A percentile compares a stretch with the other conserved stretches of the same genome.
Conservation (phyloP, 2,113 vertebrate species). For the Bufo bufo region DNA sequence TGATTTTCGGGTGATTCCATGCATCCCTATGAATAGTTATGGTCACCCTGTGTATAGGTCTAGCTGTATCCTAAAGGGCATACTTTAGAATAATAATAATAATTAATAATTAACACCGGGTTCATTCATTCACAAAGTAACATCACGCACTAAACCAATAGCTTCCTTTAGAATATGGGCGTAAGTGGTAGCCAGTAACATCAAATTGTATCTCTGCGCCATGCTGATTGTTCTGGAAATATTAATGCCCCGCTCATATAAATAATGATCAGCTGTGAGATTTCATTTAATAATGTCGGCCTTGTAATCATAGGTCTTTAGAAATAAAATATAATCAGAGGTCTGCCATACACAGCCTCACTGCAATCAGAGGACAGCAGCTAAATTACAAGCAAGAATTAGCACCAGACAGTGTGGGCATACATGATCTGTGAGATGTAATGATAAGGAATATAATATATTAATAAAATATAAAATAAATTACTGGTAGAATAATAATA, state of each 20-base stretch:
- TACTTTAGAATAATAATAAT: too few relatives aligned
- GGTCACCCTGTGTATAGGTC: too few relatives aligned
- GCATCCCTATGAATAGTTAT: too few relatives aligned
- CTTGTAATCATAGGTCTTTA: conserved; percentile 33
- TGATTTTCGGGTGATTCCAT: too few relatives aligned
- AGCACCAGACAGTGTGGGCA: neutral
- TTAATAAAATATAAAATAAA: neutral
- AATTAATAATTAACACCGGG: neutral
- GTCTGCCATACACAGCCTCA: neutral
- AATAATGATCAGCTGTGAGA: conserved; percentile 1
- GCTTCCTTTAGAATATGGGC: neutral
- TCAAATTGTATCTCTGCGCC: neutral
- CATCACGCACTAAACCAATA: neutral
- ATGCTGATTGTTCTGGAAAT: neutral
- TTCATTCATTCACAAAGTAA: neutral
- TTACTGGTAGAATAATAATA: neutral
- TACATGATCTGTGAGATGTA: neutral
- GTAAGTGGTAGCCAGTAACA: neutral
- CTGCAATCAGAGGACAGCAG: neutral
- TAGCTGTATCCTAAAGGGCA: too few relatives aligned
- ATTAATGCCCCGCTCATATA: conserved; percentile 5
- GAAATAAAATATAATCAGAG: neutral
- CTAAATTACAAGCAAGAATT: neutral
- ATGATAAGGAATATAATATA: neutral
- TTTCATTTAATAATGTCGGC: conserved; percentile 2